Base-by-base conservation (phyloP, 2,797 vertebrate genomes). In the Tinamus major region DNA sequence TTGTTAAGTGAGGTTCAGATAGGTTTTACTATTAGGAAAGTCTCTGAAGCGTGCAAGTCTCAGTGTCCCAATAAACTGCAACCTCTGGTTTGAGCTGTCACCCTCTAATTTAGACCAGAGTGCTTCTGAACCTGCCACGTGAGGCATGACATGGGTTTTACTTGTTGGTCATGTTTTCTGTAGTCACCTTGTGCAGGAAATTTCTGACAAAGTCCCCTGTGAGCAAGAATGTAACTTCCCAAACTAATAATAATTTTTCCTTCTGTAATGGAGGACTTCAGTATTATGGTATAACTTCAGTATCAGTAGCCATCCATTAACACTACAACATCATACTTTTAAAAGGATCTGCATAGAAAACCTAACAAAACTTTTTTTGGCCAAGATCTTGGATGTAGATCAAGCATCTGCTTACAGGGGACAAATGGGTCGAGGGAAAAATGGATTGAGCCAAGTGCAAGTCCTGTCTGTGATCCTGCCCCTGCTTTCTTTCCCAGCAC, bases 101-200 rank as follows among this genome's bases (percentile, higher is more conserved):
- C 46, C 35, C 37, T 78, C 44, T 10, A 48, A 85, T 41, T 72
- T 61, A 82, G 79, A 78, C 76, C 76, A 76, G 69, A 89, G 27
- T 10, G n/a, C 55, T 83, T 89, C 87, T 93, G 82, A 95, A 72
- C 65, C 78, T 80, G 42, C 70, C 77, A 86, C 67, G 69, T 92
- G 79, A 92, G 46, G 79, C 26, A 2, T 87, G 78, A 92, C 76
- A 27, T 4, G 46, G 62, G 79, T 87, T 93, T 92, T 72, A 86
- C 55, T 31, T 56, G 80, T 87, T 75, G 55, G 41, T 78, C 55
- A 65, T 2, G 16, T 51, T 87, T 92, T 93, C 69, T 93, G 85
- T 46, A 59, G 65, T 29, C 44, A 65, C 27, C 24, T 72, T 80
- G 26, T 56, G 39, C 39, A 71, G 42, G 56, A 95, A 91, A 72